Base-by-base conservation (phyloP, 2,888 invertebrate genomes). In the Clostera curtula region DNA sequence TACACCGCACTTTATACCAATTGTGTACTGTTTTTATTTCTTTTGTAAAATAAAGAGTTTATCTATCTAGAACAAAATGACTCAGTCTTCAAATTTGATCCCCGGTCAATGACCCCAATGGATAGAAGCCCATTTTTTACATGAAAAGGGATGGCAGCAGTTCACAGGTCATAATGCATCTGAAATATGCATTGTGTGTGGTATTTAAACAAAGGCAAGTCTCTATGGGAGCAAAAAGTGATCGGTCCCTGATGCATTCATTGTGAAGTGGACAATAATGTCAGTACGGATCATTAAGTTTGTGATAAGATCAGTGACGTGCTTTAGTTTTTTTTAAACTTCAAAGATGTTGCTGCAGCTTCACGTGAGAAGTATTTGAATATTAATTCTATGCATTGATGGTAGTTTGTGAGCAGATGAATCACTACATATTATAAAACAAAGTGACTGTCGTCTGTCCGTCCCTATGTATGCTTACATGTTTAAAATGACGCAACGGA, bases 121-220 rank as follows among this genome's bases (percentile, higher is more conserved):
- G 40, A 47, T 29, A 31, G 36, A 36, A 39, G 32, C 28, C 35
- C 7, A 7, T 49, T 49, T 43, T 43, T 47, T 49, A 29, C 26
- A 39, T 16, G 31, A 24, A 56, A 58, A 58, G 48, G 50, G 39
- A 45, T 36, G 40, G 46, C 46, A 45, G 24, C 38, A 49, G 57
- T 57, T 57, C 59, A 57, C 56, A 57, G 58, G 52, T 75, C 72
- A 64, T 72, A 75, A 77, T 74, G 63, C 69, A 82, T 82, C 74
- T 75, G 74, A 72, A 76, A 74, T 73, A 77, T 73, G 67, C 71
- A 72, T 76, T 79, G 75, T 76, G 62, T 67, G 63, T 56, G 57
- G 58, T 66, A 49, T 44, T 52, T 71, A 73, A 57, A 82, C 76
- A 77, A 80, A 72, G 64, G 62, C 58, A 55, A 47, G 54, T 61